Base-by-base conservation (phyloP, 1,140 invertebrate genomes). In the Choristoneura fumiferana region DNA sequence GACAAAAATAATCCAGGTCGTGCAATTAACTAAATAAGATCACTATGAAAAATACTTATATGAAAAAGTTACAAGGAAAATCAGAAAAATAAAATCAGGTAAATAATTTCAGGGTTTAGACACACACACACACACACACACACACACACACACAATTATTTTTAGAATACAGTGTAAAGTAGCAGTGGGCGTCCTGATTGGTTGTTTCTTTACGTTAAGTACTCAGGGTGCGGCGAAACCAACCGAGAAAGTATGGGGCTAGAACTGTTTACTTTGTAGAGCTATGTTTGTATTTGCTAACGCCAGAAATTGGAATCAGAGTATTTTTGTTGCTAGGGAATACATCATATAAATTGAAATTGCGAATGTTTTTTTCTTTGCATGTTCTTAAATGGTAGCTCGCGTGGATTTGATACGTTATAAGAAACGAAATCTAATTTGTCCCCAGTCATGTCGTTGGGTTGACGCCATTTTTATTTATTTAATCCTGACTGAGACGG, bases 291-390 rank as follows among this genome's bases (percentile, higher is more conserved):
- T 33, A 12, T 49, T 49, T 49, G 12, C 43, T 22, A 29, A n/a
- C 18, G 43, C 17, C 43, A 13, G 43, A 49, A 49, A 49, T 49
- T 49, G 43, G 43, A 49, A 29, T 49, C 43, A 22, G 15, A 29
- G 43, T 49, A 49, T 29, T 29, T 49, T 49, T 49, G 43, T 49
- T 49, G 43, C 43, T 10, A 33, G 12, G 43, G 43, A 49, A 13
- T 12, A 39, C 37, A 39, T 39, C n/a, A 39, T 13, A 33, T 49
- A 49, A 13, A 49, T 49, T 49, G 18, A 49, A 49, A 29, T 33
- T 49, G 18, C 18, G 40, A 49, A 49, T 12, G 4, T 5, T 13
- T 49, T 29, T 12, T 29, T 33, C 43, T 49, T 29, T 22, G 9
- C 22, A 14, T 49, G 10, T 22, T 49, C 18, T 29, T 49, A 2